Evolutionary conservation across 2,888 invertebrate genomes (phyloP).

Genomic region (Spilarctia lutea): DNA sequence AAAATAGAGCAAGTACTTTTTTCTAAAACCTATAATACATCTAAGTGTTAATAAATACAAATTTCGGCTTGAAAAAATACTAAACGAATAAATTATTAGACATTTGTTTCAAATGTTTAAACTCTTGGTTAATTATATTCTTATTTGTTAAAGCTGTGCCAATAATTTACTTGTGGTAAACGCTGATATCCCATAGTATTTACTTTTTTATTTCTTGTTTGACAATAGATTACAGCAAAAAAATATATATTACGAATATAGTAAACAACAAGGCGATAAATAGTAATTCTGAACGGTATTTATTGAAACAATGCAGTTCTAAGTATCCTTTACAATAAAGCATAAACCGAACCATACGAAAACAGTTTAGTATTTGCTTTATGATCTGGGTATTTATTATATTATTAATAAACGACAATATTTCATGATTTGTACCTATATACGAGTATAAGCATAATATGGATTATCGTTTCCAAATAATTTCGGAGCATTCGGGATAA

Average conservation of each 20-base stretch:
- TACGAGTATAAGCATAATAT: not conserved
- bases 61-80: conserved; percentile 21
- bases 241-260: not conserved
- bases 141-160: conserved; percentile 61
- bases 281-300: not conserved
- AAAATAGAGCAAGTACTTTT: conserved; percentile 11
- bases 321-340: not conserved
- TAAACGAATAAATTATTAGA: conserved; percentile 33
- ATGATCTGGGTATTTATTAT: not conserved
- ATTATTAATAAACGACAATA: not conserved
- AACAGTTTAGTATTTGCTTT: not conserved
- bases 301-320: not conserved
- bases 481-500: conserved; percentile 8
- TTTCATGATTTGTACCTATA: not conserved
- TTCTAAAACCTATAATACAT: conserved; percentile 6
- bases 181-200: conserved; percentile 37
- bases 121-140: conserved; percentile 21
- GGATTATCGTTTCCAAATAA: conserved; percentile 1
- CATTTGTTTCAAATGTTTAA: conserved; percentile 24
- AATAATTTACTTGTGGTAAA: conserved; percentile 53
- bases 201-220: not conserved
- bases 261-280: not conserved
- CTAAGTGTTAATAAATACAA: conserved; percentile 27
- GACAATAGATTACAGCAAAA: not conserved
- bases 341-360: not conserved